These are phyloP conservation scores for Pristiophorus japonicus DNA, from an alignment of 2,113 vertebrate genomes.

Conservation along the genomic window DNA sequence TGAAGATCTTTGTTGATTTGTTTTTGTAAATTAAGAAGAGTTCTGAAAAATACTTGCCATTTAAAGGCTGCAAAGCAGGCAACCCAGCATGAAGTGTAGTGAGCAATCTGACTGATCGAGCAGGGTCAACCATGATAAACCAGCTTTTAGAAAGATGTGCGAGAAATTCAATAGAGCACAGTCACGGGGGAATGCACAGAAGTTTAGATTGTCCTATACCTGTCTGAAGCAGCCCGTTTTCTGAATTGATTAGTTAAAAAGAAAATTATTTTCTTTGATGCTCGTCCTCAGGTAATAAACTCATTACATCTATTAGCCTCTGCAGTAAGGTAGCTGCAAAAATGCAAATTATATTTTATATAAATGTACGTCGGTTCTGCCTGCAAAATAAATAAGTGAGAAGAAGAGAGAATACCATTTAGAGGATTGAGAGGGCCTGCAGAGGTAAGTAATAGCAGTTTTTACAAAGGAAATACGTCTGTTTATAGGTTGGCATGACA, in stretches of 20 bases:
- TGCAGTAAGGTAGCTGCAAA: not conserved
- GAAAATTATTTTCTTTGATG: not conserved
- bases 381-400: not conserved
- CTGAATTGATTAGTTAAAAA: slow-evolving; percentile 1
- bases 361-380: not conserved
- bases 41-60: not conserved
- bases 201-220: not conserved
- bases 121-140: not conserved
- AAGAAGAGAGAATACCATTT: not conserved
- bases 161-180: not conserved
- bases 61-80: not conserved
- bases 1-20: not conserved
- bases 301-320: not conserved
- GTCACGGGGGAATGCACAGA: not conserved
- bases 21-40: not conserved
- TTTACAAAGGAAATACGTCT: slow-evolving; percentile 37
- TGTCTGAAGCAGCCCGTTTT: not conserved
- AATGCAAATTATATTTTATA: not conserved
- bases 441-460: slow-evolving; percentile 28
- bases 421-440: slow-evolving; percentile 23
- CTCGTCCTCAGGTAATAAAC: not conserved
- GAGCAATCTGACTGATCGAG: not conserved
- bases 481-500: slow-evolving; percentile 35
- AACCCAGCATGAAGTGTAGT: not conserved
- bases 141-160: not conserved